phyloP scores from a whole-genome alignment of 2,888 invertebrate species.

The Salpingus planirostris region DNA sequence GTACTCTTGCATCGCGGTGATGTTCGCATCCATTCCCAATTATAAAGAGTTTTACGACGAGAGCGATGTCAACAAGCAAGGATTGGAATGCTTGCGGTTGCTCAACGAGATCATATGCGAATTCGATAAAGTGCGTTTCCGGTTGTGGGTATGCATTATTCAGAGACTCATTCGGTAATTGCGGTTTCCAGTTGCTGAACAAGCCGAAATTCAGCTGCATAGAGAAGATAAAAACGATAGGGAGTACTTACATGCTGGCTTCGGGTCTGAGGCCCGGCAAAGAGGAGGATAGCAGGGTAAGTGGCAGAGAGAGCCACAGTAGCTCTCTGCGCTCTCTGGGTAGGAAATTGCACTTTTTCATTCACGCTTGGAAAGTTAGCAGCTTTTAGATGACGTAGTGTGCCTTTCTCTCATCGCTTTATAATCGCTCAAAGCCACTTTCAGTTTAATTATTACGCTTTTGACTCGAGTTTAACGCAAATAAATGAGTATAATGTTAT shows the following conservation, averaged over 20 bases:
- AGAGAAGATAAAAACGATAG: conserved; percentile 98
- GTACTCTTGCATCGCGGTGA: conserved; percentile 88
- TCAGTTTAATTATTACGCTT: too few species aligned
- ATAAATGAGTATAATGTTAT: too few species aligned
- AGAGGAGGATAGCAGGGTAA: conserved; percentile 64
- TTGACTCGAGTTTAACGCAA: too few species aligned
- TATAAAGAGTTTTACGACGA: conserved; percentile 96
- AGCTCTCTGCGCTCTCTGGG: conserved; percentile 5
- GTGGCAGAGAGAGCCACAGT: too few species aligned
- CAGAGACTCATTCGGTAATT: too few species aligned
- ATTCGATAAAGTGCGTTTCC: conserved; percentile 78
- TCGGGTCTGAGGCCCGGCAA: conserved; percentile 85
- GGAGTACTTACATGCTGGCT: conserved; percentile 97
- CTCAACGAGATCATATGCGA: conserved; percentile 97
- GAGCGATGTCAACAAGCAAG: conserved; percentile 94
- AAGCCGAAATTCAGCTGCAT: conserved; percentile 94
- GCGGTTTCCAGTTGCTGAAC: conserved; percentile 59
- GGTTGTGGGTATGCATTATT: conserved; percentile 1
- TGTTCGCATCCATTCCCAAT: conserved; percentile 98
- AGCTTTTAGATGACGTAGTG: too few species aligned
- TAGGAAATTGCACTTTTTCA: too few species aligned
- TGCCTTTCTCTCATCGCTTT: too few species aligned
- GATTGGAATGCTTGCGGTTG: conserved; percentile 84
- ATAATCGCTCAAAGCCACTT: too few species aligned
- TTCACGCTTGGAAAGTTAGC: too few species aligned